phyloP scores from a whole-genome alignment of 2,797 vertebrate species.

The Pempheris klunzingeri region DNA sequence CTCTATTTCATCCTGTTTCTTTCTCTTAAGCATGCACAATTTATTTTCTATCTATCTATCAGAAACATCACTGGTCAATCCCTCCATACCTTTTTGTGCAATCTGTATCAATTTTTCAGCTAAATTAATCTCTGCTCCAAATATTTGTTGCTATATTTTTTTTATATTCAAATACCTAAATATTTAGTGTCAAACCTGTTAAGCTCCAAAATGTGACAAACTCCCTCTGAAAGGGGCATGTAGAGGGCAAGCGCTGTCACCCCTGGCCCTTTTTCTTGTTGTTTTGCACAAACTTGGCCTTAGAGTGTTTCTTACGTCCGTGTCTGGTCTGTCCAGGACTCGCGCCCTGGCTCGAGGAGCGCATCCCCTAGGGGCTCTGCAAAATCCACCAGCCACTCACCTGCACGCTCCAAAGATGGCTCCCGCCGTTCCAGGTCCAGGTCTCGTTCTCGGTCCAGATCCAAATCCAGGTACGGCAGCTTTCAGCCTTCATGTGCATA shows the following conservation, averaged over 20 bases:
- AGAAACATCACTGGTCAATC: conserved; percentile 69
- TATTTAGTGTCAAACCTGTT: conserved; percentile 50
- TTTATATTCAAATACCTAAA: conserved; percentile 26
- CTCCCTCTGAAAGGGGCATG: conserved; percentile 54
- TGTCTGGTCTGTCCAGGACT: conserved; percentile 91
- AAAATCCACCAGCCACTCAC: conserved; percentile 91
- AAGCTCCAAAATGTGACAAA: conserved; percentile 46
- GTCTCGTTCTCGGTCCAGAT: conserved; percentile 91
- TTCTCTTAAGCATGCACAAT: conserved; percentile 82
- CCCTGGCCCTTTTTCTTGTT: conserved; percentile 61
- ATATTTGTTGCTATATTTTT: conserved; percentile 36
- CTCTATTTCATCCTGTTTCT: conserved; percentile 78
- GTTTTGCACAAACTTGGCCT: conserved; percentile 52
- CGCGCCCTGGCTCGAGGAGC: conserved; percentile 93
- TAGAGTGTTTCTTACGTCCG: conserved; percentile 76
- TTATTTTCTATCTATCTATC: conserved; percentile 67
- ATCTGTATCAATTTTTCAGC: conserved; percentile 56
- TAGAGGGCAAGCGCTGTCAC: conserved; percentile 53
- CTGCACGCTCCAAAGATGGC: conserved; percentile 92
- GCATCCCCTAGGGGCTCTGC: conserved; percentile 91
- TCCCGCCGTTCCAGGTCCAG: conserved; percentile 91
- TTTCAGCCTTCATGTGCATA: neutral
- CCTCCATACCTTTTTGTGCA: conserved; percentile 47
- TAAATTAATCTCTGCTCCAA: conserved; percentile 55
- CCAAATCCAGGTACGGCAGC: conserved; percentile 81